Evolutionary conservation across 2,797 vertebrate species (phyloP), one percentile per base, ranked within the genome.

Genomic region (Petrocephalus schoutedeni): DNA sequence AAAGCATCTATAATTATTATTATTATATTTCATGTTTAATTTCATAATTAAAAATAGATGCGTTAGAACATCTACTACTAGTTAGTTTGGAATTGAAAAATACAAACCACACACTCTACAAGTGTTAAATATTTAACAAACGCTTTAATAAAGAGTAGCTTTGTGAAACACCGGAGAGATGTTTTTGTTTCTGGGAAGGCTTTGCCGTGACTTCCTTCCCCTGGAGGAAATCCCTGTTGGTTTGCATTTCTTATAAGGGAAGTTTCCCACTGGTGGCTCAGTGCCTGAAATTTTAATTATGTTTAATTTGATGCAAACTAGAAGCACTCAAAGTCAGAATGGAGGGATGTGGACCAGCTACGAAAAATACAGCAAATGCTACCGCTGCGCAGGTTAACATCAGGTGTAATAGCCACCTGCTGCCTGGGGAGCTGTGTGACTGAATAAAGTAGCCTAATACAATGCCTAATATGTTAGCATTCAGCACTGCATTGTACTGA

Each of bases 71-170:
- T 77, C 6, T 9, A 77, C n/a, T 45, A 14, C 71, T 49, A 77
- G 5, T 77, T n/a, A 41, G 71, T 45, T 77, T 77, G 71, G 71
- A 77, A 77, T 45, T 77, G 6, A 77, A 77, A 77, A 77, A 77
- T 77, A 19, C 32, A 45, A 41, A 77, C 71, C 36, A 45, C 32
- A 45, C 9, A 16, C 45, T 19, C 45, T 77, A 41, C n/a, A 77
- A 77, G 64, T 77, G 71, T 49, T 49, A 77, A 77, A 77, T 77
- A 77, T 77, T 77, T 77, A 77, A 77, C 71, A 77, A 77, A 49
- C 19, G 16, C 9, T 77, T 77, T 77, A 77, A 77, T 77, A 77
- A 77, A 49, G 16, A 77, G 32, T 77, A 77, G 32, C 71, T 36
- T 77, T 77, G 16, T 41, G 71, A 77, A 77, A 45, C 45, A 16